Evolutionary conservation across 2,797 vertebrate species (phyloP), one percentile per base, ranked within the genome.

Genomic region (Picus viridis): DNA sequence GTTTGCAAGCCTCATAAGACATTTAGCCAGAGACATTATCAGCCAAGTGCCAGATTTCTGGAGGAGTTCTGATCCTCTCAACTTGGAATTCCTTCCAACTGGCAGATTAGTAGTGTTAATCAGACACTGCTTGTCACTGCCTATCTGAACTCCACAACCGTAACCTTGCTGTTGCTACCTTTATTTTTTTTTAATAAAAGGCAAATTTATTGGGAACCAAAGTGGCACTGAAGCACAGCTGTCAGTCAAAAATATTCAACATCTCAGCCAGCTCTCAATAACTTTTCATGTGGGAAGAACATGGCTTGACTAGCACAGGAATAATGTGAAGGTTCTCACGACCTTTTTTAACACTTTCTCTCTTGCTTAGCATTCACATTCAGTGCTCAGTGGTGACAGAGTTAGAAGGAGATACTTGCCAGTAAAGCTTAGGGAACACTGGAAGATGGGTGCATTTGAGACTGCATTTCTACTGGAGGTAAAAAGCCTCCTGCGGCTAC

Each of bases 111-210:
- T 71, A 79, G 92, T 69, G 83, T 90, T 94, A 94, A 95, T 88
- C 95, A 96, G 90, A 93, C 85, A 49, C 36, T 45, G 89, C 92
- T 94, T 93, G 94, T 92, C 86, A 90, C 65, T 64, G 90, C 86
- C 91, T 93, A 89, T 89, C 82, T 95, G 84, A 95, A 94, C 94
- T 93, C 74, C 73, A 93, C 76, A 95, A 93, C 54, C 0, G 0
- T n/a, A 96, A 88, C 61, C 68, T 90, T 62, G 64, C 59, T 85
- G 76, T 65, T 88, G 53, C 79, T 94, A 92, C 97, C 97, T 96
- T 97, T 96, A 96, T 97, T 98, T 98, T 70, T 98, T 98, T 98
- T 98, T 90, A 90, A 86, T 89, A 96, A 87, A 91, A 74, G 88
- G 83, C 57, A 90, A 90, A 84, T 85, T 93, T 94, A 85, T 45